phyloP scores from a whole-genome alignment of 1,140 invertebrate species.

The Drosophila serrata region DNA sequence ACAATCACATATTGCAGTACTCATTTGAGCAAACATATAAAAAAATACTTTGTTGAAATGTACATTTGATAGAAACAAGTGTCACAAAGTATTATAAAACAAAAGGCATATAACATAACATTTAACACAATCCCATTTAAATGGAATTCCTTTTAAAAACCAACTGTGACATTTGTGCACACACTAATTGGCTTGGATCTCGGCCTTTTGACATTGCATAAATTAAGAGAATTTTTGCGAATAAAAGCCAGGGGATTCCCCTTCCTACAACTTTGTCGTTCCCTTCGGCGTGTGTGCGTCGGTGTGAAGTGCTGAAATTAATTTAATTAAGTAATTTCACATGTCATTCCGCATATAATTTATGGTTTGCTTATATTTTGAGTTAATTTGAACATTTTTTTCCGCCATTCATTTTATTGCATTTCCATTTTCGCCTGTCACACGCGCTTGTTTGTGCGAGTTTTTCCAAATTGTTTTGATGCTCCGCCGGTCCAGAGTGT shows the following conservation, averaged over 20 bases:
- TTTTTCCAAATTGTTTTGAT: constrained; percentile 69
- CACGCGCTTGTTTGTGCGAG: constrained; percentile 53
- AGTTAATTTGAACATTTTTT: constrained; percentile 68
- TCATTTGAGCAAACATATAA: background rate
- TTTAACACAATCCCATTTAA: constrained; percentile 12
- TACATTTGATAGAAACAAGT: background rate
- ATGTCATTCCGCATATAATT: constrained; percentile 73
- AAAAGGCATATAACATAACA: background rate
- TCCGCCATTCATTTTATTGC: constrained; percentile 26
- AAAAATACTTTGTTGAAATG: background rate
- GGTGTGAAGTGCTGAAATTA: constrained; percentile 56
- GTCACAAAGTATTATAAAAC: background rate
- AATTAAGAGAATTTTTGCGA: constrained; percentile 62
- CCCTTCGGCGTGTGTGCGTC: background rate
- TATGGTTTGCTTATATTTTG: constrained; percentile 67
- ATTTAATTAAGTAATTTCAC: constrained; percentile 79
- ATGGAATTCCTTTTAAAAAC: constrained; percentile 7
- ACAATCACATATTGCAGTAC: background rate
- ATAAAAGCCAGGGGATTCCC: constrained; percentile 7
- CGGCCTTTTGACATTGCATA: constrained; percentile 56
- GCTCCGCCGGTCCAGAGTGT: constrained; percentile 43
- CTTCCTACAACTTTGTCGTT: background rate
- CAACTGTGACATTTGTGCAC: constrained; percentile 15
- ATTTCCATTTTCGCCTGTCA: constrained; percentile 46
- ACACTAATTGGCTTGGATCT: constrained; percentile 54